Percentiles rank a stretch among this genome's conserved stretches.
These are phyloP conservation scores for Pristionchus japonicus DNA, from an alignment of 2,888 invertebrate genomes.

Conservation along the genomic window DNA sequence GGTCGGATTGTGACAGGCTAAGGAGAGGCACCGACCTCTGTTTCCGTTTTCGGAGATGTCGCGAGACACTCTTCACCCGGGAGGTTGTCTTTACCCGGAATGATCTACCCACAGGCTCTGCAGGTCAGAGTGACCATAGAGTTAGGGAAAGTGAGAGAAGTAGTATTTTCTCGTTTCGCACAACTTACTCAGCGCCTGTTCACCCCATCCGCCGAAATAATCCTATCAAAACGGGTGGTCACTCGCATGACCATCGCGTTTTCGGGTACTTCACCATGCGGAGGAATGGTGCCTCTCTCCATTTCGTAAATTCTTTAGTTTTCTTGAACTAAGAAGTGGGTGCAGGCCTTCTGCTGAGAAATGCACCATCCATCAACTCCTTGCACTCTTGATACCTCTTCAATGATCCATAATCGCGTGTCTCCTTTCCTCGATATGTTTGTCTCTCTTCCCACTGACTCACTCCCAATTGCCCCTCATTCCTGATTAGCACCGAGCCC, in stretches of 20 bases:
- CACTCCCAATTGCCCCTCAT: constrained; percentile 31
- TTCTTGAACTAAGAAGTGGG: too few relatives aligned
- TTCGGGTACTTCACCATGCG: too few relatives aligned
- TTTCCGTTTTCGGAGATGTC: background rate
- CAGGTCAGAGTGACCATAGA: too few relatives aligned
- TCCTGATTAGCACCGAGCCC: constrained; percentile 10
- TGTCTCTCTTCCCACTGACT: background rate
- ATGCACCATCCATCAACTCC: background rate
- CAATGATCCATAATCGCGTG: background rate
- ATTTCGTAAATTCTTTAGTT: too few relatives aligned
- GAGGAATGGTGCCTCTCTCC: too few relatives aligned
- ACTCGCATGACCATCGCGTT: background rate
- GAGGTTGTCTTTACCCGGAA: too few relatives aligned
- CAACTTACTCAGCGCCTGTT: too few relatives aligned
- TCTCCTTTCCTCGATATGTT: background rate
- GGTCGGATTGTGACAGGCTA: constrained; percentile 30
- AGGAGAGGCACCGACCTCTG: background rate
- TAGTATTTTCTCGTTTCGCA: background rate
- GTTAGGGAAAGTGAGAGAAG: too few relatives aligned
- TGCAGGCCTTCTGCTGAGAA: too few relatives aligned
- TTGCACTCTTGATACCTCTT: background rate
- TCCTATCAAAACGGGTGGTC: constrained; percentile 11
- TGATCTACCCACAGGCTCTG: too few relatives aligned
- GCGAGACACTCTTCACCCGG: background rate
- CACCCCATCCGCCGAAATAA: background rate